Percentiles rank a stretch among this genome's conserved stretches.
phyloP scores from a whole-genome alignment of 1,140 invertebrate genomes.

The Triops longicaudatus region DNA sequence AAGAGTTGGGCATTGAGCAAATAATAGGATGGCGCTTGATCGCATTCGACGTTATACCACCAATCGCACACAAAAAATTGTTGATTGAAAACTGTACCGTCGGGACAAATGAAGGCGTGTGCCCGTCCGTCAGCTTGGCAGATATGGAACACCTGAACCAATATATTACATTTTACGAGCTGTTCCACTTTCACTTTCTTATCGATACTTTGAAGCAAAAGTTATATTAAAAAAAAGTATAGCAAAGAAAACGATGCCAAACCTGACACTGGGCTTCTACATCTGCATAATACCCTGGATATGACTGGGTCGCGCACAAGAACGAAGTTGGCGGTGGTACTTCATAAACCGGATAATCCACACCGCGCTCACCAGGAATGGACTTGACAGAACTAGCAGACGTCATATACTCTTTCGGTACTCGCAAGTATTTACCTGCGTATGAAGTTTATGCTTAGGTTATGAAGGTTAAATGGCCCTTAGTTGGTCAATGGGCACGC shows the following conservation, averaged over 20 bases:
- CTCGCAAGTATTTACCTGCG: not conserved
- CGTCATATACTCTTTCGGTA: slow-evolving; percentile 18
- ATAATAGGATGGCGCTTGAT: slow-evolving; percentile 41
- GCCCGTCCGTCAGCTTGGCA: slow-evolving; percentile 46
- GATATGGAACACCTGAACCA: slow-evolving; percentile 48
- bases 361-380: slow-evolving; percentile 40
- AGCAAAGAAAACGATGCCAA: slow-evolving; percentile 24
- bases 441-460: not conserved
- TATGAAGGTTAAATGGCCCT: not conserved
- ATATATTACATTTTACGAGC: slow-evolving; percentile 21
- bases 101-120: slow-evolving; percentile 48
- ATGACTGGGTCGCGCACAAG: slow-evolving; percentile 40
- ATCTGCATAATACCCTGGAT: slow-evolving; percentile 45
- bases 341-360: slow-evolving; percentile 41
- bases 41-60: slow-evolving; percentile 49
- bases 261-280: slow-evolving; percentile 43
- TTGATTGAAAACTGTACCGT: slow-evolving; percentile 50
- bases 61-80: slow-evolving; percentile 50
- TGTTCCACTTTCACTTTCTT: slow-evolving; percentile 3
- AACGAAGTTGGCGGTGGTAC: slow-evolving; percentile 42
- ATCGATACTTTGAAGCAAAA: not conserved
- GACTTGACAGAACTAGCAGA: not conserved
- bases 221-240: not conserved
- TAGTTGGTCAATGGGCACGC: not conserved
- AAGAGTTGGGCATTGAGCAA: slow-evolving; percentile 37